Evolutionary conservation across 2,113 vertebrate genomes (phyloP).

Genomic region (Aegypius monachus): DNA sequence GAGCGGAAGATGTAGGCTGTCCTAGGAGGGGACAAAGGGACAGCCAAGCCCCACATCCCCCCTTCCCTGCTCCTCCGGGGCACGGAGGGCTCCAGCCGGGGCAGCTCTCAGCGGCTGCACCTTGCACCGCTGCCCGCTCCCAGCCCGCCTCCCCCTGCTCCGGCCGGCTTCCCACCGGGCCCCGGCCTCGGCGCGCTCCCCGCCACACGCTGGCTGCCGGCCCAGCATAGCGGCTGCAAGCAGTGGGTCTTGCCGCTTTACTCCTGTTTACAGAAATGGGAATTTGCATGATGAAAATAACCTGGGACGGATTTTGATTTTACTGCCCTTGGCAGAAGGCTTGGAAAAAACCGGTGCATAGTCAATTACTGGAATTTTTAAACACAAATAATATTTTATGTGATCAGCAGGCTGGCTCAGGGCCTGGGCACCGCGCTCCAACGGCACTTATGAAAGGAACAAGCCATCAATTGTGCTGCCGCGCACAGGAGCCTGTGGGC

Average conservation of each 20-base stretch:
- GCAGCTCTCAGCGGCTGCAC: background rate
- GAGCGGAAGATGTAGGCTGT: background rate
- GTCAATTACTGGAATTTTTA: slow-evolving; percentile 88
- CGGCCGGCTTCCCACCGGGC: background rate
- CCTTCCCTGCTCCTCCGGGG: background rate
- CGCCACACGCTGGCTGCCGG: background rate
- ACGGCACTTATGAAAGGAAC: slow-evolving; percentile 73
- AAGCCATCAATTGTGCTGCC: slow-evolving; percentile 77
- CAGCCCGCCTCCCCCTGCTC: background rate
- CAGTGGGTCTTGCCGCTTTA: background rate
- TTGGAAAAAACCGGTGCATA: slow-evolving; percentile 81
- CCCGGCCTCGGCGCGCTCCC: background rate
- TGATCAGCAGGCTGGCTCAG: slow-evolving; percentile 79
- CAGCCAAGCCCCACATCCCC: background rate
- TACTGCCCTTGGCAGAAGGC: slow-evolving; percentile 80
- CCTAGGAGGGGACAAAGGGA: background rate
- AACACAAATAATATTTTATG: slow-evolving; percentile 89
- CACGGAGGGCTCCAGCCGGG: background rate
- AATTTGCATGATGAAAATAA: slow-evolving; percentile 86
- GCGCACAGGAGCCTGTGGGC: slow-evolving; percentile 61
- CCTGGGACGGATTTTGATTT: slow-evolving; percentile 77
- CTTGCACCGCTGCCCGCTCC: background rate
- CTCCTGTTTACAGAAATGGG: slow-evolving; percentile 80
- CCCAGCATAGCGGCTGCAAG: background rate
- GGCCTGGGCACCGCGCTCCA: slow-evolving; percentile 76